A percentile compares a stretch with the other conserved stretches of the same genome.
Evolutionary conservation across 2,797 vertebrate species (phyloP).

Genomic region (Lagocephalus sceleratus): DNA sequence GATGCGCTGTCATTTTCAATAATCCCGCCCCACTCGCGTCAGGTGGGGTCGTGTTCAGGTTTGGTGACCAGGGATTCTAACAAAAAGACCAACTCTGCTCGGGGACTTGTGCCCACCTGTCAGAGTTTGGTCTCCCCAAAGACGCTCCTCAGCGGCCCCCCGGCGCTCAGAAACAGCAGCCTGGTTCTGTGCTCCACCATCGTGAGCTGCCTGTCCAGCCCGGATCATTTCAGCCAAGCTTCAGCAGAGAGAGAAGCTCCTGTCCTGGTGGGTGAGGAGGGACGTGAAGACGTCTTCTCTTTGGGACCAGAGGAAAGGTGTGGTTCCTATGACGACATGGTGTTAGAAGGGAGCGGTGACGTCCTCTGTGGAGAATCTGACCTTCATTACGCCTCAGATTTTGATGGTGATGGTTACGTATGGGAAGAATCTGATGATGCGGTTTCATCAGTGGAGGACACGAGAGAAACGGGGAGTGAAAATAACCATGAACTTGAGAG

Average conservation of each 20-base stretch:
- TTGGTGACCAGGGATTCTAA: background rate
- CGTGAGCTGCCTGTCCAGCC: constrained; percentile 64
- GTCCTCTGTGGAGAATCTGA: constrained; percentile 6
- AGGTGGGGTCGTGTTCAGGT: constrained; percentile 2
- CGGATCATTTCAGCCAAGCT: constrained; percentile 49
- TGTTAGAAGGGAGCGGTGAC: constrained; percentile 47
- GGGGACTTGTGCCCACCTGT: constrained; percentile 24
- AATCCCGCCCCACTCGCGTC: constrained; percentile 13
- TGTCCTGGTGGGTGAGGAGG: constrained; percentile 68
- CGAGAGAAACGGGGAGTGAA: background rate
- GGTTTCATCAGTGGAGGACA: background rate
- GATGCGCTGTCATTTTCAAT: constrained; percentile 16
- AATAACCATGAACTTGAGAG: constrained; percentile 6
- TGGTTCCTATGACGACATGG: constrained; percentile 68
- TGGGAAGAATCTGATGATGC: constrained; percentile 5
- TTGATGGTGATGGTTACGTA: constrained; percentile 20
- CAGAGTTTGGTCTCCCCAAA: constrained; percentile 56
- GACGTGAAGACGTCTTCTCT: constrained; percentile 58
- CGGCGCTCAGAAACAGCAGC: constrained; percentile 14
- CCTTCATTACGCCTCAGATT: constrained; percentile 5
- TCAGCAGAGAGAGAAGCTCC: constrained; percentile 61
- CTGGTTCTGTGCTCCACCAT: constrained; percentile 80
- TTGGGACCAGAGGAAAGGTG: constrained; percentile 70
- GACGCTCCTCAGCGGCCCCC: constrained; percentile 54
- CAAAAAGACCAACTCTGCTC: constrained; percentile 4